Conservation (phyloP, 2,113 vertebrate species). For the Actinemys pallida region DNA sequence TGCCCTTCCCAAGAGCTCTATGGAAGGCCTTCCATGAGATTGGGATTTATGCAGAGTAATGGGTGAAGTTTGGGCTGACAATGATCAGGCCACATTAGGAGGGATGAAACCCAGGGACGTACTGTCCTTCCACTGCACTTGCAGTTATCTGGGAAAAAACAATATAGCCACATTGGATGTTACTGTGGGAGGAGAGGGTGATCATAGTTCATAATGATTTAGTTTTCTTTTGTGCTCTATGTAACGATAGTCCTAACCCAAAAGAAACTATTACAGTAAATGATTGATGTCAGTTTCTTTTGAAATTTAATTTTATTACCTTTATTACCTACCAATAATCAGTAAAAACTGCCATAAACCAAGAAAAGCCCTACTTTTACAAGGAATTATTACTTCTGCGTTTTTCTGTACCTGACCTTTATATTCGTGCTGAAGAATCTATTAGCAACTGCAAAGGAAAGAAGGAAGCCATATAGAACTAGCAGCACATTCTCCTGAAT, state of each 20-base stretch:
- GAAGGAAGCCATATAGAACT: not conserved
- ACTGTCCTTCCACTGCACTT: not conserved
- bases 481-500: not conserved
- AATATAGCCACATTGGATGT: not conserved
- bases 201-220: not conserved
- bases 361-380: not conserved
- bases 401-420: not conserved
- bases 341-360: too few relatives aligned
- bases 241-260: not conserved
- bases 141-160: not conserved
- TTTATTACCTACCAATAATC: not conserved
- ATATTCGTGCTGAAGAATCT: not conserved
- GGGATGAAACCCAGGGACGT: not conserved
- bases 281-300: not conserved
- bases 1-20: too few relatives aligned
- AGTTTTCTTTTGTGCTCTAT: not conserved
- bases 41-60: not conserved
- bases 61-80: not conserved
- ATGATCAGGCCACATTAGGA: not conserved
- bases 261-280: not conserved
- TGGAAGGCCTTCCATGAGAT: not conserved
- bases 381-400: not conserved
- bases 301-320: not conserved
- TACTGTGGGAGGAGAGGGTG: not conserved
- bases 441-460: not conserved